phyloP scores from a whole-genome alignment of 2,113 vertebrate genomes.

The Phalacrocorax carbo region DNA sequence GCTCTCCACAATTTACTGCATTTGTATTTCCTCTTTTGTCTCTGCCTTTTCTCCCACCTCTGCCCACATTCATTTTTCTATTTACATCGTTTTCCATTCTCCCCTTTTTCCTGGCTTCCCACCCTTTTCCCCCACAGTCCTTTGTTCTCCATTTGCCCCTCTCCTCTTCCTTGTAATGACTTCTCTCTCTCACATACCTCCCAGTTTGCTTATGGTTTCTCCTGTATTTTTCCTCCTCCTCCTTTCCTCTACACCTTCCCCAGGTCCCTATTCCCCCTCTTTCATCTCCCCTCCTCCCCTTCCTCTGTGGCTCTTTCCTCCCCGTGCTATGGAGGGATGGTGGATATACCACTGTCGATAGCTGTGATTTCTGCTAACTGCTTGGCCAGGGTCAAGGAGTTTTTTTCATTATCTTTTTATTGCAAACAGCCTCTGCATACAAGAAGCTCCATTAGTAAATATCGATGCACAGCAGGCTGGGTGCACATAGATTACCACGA shows the following conservation, averaged over 20 bases:
- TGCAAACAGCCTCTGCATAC: constrained; percentile 51
- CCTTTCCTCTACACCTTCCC: not conserved
- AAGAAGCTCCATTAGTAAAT: constrained; percentile 68
- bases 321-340: not conserved
- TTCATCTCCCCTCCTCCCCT: not conserved
- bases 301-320: not conserved
- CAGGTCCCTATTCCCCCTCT: not conserved
- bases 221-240: not conserved
- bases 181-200: too few species aligned
- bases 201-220: not conserved
- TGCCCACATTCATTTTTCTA: not conserved
- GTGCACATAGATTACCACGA: constrained; percentile 35
- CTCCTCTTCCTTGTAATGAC: not conserved
- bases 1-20: not conserved
- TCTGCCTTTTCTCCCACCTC: not conserved
- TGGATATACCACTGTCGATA: not conserved
- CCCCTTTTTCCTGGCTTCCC: not conserved
- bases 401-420: constrained; percentile 64
- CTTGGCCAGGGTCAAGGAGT: constrained; percentile 51
- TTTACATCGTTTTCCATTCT: not conserved
- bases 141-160: not conserved
- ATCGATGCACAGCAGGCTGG: constrained; percentile 60
- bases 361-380: constrained; percentile 33
- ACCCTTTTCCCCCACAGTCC: not conserved
- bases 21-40: not conserved